Conservation (phyloP, 2,113 vertebrate species). For the Cynocephalus volans region DNA sequence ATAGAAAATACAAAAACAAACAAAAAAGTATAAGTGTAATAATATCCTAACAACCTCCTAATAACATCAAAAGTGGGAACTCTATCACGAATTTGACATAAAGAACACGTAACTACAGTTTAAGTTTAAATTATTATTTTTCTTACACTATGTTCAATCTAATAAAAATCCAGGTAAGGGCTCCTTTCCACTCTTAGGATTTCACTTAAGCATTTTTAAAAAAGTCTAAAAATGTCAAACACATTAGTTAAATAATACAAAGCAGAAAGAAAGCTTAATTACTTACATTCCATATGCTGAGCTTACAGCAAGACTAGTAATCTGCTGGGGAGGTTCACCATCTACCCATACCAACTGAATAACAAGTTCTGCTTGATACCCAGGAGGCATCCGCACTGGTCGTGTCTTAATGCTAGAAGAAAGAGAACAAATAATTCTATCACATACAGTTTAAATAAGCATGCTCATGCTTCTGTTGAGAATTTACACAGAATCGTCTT, state of each 20-base stretch:
- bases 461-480: background rate
- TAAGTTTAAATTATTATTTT: conserved; percentile 53
- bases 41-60: background rate
- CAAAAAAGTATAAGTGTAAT: background rate
- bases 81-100: background rate
- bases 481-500: conserved; percentile 22
- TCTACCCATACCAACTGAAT: conserved; percentile 97
- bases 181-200: conserved; percentile 58
- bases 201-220: conserved; percentile 58
- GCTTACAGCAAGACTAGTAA: conserved; percentile 96
- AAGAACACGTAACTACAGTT: conserved; percentile 38
- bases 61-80: conserved; percentile 35
- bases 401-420: conserved; percentile 93
- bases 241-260: conserved; percentile 51
- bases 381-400: conserved; percentile 94
- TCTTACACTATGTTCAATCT: conserved; percentile 20
- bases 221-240: conserved; percentile 53
- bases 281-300: conserved; percentile 99
- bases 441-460: background rate
- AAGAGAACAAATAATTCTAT: conserved; percentile 26
- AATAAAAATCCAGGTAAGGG: background rate
- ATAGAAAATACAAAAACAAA: conserved; percentile 25
- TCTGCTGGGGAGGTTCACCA: conserved; percentile 97
- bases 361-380: conserved; percentile 97
- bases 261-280: conserved; percentile 51